Conservation (phyloP, 2,797 vertebrate species). For the Clarias fuscus region DNA sequence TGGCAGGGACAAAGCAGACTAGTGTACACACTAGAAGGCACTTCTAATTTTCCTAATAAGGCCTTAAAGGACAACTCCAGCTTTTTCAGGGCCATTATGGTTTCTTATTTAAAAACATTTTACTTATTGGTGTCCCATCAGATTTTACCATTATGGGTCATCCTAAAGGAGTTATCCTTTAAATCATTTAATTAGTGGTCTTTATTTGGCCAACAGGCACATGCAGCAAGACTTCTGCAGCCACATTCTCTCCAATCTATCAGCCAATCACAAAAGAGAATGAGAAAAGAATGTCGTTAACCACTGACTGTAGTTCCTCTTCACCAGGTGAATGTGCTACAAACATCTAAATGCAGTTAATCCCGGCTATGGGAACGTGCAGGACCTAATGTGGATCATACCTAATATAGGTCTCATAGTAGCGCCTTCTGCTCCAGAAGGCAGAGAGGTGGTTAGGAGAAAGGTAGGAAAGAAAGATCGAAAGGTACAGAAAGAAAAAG, state of each 20-base stretch:
- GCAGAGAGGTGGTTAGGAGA: constrained; percentile 76
- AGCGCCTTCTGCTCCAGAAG: constrained; percentile 94
- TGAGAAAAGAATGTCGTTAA: neutral
- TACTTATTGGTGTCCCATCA: neutral
- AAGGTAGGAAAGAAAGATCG: constrained; percentile 73
- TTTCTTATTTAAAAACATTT: neutral
- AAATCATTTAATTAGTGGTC: neutral
- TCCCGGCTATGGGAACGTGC: constrained; percentile 11
- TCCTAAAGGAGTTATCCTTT: neutral
- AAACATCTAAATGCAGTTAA: neutral
- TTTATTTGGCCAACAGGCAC: neutral
- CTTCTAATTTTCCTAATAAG: neutral
- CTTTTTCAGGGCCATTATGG: neutral
- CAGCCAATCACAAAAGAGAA: constrained; percentile 4
- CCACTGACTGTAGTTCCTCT: neutral
- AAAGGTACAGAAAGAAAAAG: constrained; percentile 56
- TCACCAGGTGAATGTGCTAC: neutral
- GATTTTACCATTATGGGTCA: neutral
- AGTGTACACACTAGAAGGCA: neutral
- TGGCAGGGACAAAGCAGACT: constrained; percentile 16
- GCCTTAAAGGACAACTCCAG: constrained; percentile 9
- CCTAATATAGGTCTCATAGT: constrained; percentile 98
- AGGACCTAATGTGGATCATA: constrained; percentile 88
- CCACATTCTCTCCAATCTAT: neutral
- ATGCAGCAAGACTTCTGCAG: neutral